Base-by-base conservation (phyloP, 1,140 invertebrate species). In the Cataglyphis hispanica region DNA sequence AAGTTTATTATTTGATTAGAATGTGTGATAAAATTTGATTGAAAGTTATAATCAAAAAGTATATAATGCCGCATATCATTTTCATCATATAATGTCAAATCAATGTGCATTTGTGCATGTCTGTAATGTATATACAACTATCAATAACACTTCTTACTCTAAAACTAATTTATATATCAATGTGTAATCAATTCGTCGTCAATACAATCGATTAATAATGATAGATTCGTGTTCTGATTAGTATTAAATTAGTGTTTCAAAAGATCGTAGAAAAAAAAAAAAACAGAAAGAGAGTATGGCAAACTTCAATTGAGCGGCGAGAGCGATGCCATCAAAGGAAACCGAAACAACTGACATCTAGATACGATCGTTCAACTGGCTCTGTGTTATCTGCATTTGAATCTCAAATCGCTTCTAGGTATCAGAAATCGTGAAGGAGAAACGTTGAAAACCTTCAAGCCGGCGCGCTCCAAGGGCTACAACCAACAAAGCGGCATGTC, bases 351-450 rank as follows among this genome's bases (percentile, higher is more conserved):
- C 86, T 64, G 86, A 78, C 86, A 61, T 83, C 50, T 27, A 75
- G 81, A 77, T 84, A 77, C 86, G 81, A 87, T 84, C 86, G 63
- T 53, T 58, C 61, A 27, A 50, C 63, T 16, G 67, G 77, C 63
- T 25, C 63, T 25, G 72, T 27, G 53, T 83, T 87, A 87, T 84
- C 86, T 58, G 74, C 66, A 85, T 87, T 87, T 85, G 67, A 89
- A 84, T 89, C 87, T 87, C 80, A 76, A 88, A 84, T 87, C 74
- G 85, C 58, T 84, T 58, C 75, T 64, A 70, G 13, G 34, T 72
- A 75, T 50, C 40, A 63, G 72, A 67, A 50, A 84, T 70, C 72
- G 37, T 63, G 64, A 67, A 76, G 40, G 81, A 60, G 31, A 43
- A 75, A 69, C 31, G 75, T 63, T 86, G 67, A 64, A 74, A 83